Conservation (phyloP, 2,113 vertebrate genomes). For the Clupea harengus region DNA sequence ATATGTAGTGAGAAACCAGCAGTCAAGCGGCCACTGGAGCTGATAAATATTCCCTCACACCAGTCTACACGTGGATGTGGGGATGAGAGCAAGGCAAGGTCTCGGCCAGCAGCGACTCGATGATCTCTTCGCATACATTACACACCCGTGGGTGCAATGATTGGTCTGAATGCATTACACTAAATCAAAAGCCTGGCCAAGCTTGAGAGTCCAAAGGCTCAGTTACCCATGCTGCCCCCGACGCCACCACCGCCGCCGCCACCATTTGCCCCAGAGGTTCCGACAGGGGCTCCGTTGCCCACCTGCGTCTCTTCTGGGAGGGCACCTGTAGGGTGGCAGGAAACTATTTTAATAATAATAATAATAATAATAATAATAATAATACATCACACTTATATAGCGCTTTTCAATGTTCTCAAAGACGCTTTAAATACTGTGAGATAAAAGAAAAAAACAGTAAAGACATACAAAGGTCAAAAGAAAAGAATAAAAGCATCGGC, state of each 20-base stretch:
- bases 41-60: neutral
- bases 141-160: neutral
- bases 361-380: too few species aligned
- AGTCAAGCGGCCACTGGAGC: neutral
- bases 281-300: neutral
- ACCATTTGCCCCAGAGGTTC: neutral
- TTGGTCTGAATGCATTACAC: slow-evolving; percentile 7
- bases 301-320: neutral
- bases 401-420: too few species aligned
- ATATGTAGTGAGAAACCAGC: slow-evolving; percentile 1
- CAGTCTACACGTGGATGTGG: neutral
- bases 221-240: neutral
- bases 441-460: too few species aligned
- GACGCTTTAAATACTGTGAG: neutral
- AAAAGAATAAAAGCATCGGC: too few species aligned
- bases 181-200: neutral
- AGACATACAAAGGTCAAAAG: too few species aligned
- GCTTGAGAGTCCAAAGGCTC: neutral
- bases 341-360: neutral
- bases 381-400: too few species aligned
- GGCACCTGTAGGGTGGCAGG: neutral
- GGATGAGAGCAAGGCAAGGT: neutral
- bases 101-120: neutral
- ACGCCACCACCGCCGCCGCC: neutral
- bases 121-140: neutral